These are phyloP conservation scores for Ambastaia sidthimunki DNA, from an alignment of 2,797 vertebrate species.

Conservation along the genomic window DNA sequence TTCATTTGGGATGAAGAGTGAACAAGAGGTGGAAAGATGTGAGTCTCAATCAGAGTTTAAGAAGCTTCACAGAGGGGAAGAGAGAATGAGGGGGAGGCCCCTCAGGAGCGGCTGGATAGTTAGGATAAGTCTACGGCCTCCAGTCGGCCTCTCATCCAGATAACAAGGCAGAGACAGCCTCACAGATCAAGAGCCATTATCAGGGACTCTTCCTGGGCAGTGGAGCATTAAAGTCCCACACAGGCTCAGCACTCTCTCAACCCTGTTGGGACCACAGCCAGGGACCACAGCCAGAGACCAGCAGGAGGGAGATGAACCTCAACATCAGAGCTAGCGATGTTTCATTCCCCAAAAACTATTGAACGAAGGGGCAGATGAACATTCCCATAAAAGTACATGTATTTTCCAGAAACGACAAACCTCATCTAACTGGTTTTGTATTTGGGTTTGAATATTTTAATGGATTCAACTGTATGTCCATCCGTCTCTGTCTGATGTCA, in stretches of 20 bases:
- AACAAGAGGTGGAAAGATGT: not conserved
- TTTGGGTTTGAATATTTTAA: conserved; percentile 1
- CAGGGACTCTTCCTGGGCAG: conserved; percentile 62
- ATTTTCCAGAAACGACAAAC: not conserved
- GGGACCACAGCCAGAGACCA: conserved; percentile 36
- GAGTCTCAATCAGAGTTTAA: conserved; percentile 18
- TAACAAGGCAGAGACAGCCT: conserved; percentile 59
- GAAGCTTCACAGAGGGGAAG: conserved; percentile 28
- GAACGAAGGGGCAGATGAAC: conserved; percentile 1
- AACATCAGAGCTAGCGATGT: conserved; percentile 20
- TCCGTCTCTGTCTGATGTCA: not conserved
- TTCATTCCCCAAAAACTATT: not conserved
- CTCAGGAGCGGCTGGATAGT: conserved; percentile 53
- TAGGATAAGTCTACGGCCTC: conserved; percentile 60
- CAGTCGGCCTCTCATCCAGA: conserved; percentile 53
- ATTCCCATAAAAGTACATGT: not conserved
- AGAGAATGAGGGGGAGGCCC: conserved; percentile 26
- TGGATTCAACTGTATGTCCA: not conserved
- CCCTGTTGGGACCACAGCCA: conserved; percentile 39
- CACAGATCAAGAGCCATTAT: conserved; percentile 65
- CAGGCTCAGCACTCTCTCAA: conserved; percentile 31
- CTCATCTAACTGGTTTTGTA: not conserved
- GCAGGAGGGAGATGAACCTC: conserved; percentile 27
- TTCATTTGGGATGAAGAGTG: not conserved
- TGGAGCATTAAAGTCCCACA: conserved; percentile 52